Percentiles rank a stretch among this genome's conserved stretches.
Conservation (phyloP, 2,888 invertebrate species). For the Griposia aprilina region DNA sequence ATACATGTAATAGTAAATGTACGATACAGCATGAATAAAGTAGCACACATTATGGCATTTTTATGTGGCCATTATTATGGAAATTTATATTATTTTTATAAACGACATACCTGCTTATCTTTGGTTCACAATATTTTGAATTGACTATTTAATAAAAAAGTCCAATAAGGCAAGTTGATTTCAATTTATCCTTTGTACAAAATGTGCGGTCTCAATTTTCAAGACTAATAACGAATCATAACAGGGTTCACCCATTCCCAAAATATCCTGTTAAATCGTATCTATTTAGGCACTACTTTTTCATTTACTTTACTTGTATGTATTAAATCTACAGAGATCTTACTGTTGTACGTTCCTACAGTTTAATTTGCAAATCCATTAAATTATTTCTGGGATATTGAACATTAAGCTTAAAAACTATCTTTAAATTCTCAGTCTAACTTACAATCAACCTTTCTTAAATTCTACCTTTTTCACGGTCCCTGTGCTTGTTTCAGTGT, state of each 20-base stretch:
- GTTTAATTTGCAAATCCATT: conserved; percentile 21
- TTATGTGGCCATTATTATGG: conserved; percentile 4
- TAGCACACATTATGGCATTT: conserved; percentile 9
- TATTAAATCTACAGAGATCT: conserved; percentile 65
- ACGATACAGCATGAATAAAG: conserved; percentile 19
- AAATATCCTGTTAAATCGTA: not conserved
- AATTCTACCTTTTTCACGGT: conserved; percentile 85
- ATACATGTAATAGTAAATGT: conserved; percentile 8
- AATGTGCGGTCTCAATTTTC: not conserved
- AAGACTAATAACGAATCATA: not conserved
- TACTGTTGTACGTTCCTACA: conserved; percentile 45
- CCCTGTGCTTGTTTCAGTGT: conserved; percentile 88
- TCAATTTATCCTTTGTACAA: not conserved
- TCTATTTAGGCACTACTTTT: not conserved
- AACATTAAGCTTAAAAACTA: conserved; percentile 25
- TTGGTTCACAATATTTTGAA: not conserved
- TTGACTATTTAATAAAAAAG: not conserved
- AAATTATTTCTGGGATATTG: conserved; percentile 19
- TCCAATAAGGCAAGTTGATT: not conserved
- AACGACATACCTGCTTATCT: not conserved
- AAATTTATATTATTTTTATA: conserved; percentile 17
- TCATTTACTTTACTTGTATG: conserved; percentile 6
- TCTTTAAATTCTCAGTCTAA: conserved; percentile 42
- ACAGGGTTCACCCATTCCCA: not conserved
- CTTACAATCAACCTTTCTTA: conserved; percentile 69